A percentile compares a stretch with the other conserved stretches of the same genome.
Evolutionary conservation across 2,797 vertebrate species (phyloP).

Genomic region (Fratercula arctica): DNA sequence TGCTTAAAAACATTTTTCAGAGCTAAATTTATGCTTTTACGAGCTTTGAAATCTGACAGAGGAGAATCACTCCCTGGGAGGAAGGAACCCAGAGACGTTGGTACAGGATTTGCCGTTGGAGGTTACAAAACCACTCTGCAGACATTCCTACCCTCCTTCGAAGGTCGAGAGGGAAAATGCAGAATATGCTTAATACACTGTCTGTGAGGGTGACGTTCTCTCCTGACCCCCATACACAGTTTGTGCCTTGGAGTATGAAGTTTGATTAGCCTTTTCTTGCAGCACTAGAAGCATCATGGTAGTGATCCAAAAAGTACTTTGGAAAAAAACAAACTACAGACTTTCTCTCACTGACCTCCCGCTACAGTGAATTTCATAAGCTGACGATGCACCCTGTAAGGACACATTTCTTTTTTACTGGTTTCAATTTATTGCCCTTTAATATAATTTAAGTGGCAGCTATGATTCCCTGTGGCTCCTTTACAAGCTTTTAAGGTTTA

Average conservation of each 20-base stretch:
- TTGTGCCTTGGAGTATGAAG: conserved; percentile 51
- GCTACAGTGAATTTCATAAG: conserved; percentile 63
- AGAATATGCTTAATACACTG: conserved; percentile 50
- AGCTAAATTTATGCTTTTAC: neutral
- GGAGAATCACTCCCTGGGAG: neutral
- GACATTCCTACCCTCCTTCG: neutral
- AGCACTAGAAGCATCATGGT: conserved; percentile 30
- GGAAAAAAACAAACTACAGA: conserved; percentile 40
- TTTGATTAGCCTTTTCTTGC: conserved; percentile 46
- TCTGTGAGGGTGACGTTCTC: conserved; percentile 3
- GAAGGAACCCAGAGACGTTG: neutral
- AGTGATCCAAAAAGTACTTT: conserved; percentile 57
- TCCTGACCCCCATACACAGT: conserved; percentile 35
- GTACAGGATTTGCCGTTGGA: neutral
- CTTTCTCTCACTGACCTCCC: conserved; percentile 48
- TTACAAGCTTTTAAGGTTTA: conserved; percentile 50
- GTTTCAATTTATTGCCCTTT: conserved; percentile 66
- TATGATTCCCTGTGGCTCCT: conserved; percentile 49
- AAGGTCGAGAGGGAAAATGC: conserved; percentile 42
- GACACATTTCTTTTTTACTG: conserved; percentile 65
- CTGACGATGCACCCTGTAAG: conserved; percentile 56
- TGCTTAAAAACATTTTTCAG: conserved; percentile 29
- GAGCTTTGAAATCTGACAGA: neutral
- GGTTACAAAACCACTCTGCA: neutral
- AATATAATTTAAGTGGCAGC: conserved; percentile 62